These are phyloP conservation scores for Hippopotamyrus pictus DNA, from an alignment of 2,797 vertebrate species.

Conservation along the genomic window DNA sequence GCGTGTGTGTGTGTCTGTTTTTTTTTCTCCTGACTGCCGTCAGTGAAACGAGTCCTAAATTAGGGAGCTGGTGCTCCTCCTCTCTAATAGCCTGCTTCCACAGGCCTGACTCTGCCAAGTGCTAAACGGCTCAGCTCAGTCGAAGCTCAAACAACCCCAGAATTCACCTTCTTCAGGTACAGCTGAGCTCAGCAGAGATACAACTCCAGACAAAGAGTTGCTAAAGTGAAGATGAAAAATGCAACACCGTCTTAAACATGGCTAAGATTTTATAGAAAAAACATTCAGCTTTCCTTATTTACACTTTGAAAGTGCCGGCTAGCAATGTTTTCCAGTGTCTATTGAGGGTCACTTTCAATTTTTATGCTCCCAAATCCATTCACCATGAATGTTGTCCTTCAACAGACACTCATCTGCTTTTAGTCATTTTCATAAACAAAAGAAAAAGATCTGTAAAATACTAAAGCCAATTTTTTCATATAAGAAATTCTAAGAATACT, in stretches of 20 bases:
- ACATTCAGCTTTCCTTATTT: background rate
- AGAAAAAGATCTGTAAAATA: background rate
- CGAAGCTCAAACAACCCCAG: constrained; percentile 32
- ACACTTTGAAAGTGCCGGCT: background rate
- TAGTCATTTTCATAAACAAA: background rate
- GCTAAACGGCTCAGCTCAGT: constrained; percentile 32
- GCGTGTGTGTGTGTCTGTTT: background rate
- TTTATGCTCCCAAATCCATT: background rate
- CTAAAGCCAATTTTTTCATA: background rate
- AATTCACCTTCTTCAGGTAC: background rate
- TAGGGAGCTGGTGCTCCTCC: constrained; percentile 46
- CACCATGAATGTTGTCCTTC: background rate
- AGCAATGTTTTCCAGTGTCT: background rate
- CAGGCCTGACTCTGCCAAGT: constrained; percentile 23
- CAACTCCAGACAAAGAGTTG: background rate
- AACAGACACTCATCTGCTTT: background rate
- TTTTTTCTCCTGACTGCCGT: constrained; percentile 35
- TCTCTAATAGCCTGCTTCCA: constrained; percentile 48
- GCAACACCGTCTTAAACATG: background rate
- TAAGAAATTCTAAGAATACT: background rate
- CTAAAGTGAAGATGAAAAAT: background rate
- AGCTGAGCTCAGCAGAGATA: background rate
- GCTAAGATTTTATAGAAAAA: background rate
- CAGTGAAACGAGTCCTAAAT: constrained; percentile 39
- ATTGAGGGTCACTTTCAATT: background rate